Percentiles rank a stretch among this genome's conserved stretches.
Conservation (phyloP, 1,140 invertebrate species). For the Bombus affinis region DNA sequence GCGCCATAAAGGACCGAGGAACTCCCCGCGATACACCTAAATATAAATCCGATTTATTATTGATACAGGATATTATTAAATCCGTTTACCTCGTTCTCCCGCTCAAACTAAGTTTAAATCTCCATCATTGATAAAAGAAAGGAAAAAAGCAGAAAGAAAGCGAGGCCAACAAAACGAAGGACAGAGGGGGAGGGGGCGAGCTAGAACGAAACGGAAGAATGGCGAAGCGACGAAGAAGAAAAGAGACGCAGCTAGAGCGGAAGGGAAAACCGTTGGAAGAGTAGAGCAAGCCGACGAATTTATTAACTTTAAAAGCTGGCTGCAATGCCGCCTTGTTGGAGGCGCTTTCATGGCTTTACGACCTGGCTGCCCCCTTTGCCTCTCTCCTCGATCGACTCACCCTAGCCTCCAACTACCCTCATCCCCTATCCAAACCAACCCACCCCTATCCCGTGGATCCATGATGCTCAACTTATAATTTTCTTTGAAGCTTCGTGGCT, state of each 20-base stretch:
- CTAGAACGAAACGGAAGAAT: slow-evolving; percentile 2
- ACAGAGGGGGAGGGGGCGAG: not conserved
- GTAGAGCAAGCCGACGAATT: slow-evolving; percentile 76
- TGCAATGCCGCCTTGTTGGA: slow-evolving; percentile 70
- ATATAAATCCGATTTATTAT: slow-evolving; percentile 80
- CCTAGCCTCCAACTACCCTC: slow-evolving; percentile 4
- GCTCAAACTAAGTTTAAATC: slow-evolving; percentile 77
- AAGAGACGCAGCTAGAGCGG: slow-evolving; percentile 32
- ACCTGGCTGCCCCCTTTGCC: slow-evolving; percentile 28
- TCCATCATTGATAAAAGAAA: slow-evolving; percentile 64
- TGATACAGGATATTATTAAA: slow-evolving; percentile 79
- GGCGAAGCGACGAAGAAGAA: slow-evolving; percentile 24
- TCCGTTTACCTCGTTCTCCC: slow-evolving; percentile 75
- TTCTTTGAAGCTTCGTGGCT: slow-evolving; percentile 76
- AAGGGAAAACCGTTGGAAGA: slow-evolving; percentile 59
- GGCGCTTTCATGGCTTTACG: slow-evolving; percentile 72
- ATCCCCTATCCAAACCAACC: not conserved
- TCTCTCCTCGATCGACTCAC: not conserved
- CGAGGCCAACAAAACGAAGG: not conserved
- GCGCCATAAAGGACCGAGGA: not conserved
- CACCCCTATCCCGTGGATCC: slow-evolving; percentile 37
- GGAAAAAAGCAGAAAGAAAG: not conserved
- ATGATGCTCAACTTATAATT: slow-evolving; percentile 75
- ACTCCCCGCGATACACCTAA: slow-evolving; percentile 58
- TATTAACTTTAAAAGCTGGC: slow-evolving; percentile 80